Evolutionary conservation across 2,888 invertebrate species (phyloP), one percentile per base, ranked within the genome.

Genomic region (Panorpa germanica): DNA sequence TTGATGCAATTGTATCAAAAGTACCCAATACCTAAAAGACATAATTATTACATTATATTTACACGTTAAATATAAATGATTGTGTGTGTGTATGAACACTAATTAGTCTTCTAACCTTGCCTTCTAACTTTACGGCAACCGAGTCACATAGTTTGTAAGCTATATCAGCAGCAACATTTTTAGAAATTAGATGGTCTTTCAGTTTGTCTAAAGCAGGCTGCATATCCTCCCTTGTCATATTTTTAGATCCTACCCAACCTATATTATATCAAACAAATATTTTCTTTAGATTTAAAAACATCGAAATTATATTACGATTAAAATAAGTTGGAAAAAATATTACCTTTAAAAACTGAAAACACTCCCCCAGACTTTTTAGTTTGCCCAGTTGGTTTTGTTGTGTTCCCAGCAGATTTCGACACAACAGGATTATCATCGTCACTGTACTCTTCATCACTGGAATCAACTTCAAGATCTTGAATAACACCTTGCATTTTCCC

Each of bases 91-190:
- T n/a, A n/a, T n/a, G n/a, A 34, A 18, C 4, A 25, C 17, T 4
- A 34, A 10, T 13, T 12, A 4, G 10, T 18, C 4, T 19, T 24
- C 39, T 37, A 29, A 70, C 66, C 56, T 82, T 88, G 35, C 96
- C 96, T 48, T 90, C 83, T 16, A 96, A 61, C 49, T 88, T 88
- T 3, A 65, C 62, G 9, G 82, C 75, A 2, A 96, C 88, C 0
- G 91, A 91, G 32, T 91, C 83, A 50, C 95, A 95, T 14, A 99
- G 61, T 49, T 91, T 93, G 37, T 67, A 65, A 2, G 98, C 76
- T 44, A 99, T 95, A 43, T 99, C 96, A 0, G 90, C 57, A 8
- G 98, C 98, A 1, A 99, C 98, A 54, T 99, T 99, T 57, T 99
- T 99, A 1, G 71, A 63, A 42, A 98, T 95, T 32, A 99, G 64